Conservation (phyloP, 2,888 invertebrate species). For the Alitta virens region DNA sequence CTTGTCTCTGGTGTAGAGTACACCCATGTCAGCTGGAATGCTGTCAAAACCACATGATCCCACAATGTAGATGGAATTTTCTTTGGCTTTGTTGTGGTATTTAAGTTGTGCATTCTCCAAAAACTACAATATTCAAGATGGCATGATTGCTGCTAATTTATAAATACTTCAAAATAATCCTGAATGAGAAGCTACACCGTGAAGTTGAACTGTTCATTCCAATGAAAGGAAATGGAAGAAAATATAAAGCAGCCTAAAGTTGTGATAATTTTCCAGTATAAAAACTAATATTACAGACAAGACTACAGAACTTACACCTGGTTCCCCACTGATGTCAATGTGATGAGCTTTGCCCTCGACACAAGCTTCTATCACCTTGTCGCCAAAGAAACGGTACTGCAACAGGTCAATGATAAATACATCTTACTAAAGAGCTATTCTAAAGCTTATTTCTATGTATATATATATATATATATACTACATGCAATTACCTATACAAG, state of each 20-base stretch:
- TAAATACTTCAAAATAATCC: no score
- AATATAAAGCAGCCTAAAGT: no score
- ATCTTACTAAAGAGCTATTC: no score
- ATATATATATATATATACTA: no score
- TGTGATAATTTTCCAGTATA: no score
- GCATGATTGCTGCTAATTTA: no score
- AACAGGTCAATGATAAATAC: conserved; percentile 29
- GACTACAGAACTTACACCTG: conserved; percentile 72
- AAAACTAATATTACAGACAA: no score
- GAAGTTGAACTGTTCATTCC: no score
- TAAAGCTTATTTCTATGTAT: no score
- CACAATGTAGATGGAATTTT: conserved; percentile 80
- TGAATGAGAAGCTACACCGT: no score
- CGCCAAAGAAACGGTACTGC: conserved; percentile 74
- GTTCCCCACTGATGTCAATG: conserved; percentile 91
- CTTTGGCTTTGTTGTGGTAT: conserved; percentile 68
- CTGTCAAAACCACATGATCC: conserved; percentile 93
- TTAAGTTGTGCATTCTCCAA: conserved; percentile 82
- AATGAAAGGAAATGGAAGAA: no score
- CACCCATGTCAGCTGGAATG: conserved; percentile 84
- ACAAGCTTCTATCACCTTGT: conserved; percentile 85
- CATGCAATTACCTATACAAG: no score
- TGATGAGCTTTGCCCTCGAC: conserved; percentile 78
- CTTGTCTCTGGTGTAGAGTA: conserved; percentile 63
- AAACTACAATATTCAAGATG: conserved; percentile 32